Evolutionary conservation across 2,888 invertebrate species (phyloP), one percentile per base, ranked within the genome.

Genomic region (Cheilosia soror): DNA sequence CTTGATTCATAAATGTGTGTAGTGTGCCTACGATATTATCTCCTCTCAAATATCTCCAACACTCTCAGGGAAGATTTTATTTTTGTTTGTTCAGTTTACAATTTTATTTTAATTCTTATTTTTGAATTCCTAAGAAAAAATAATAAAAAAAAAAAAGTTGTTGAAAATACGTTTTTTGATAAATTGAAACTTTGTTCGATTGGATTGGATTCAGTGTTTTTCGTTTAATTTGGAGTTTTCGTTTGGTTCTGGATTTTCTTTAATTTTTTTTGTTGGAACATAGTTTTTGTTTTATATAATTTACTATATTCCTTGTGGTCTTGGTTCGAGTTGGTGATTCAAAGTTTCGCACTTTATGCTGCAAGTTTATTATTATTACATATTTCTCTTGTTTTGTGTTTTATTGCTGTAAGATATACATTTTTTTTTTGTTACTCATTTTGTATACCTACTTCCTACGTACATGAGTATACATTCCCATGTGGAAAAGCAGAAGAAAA

Each of bases 31-130:
- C 72, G 80, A 75, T 60, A 68, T 62, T 75, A 75, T 71, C 69
- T 65, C 80, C 75, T 81, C 76, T 81, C 85, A 66, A 84, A 47
- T 47, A 25, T 87, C 77, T 87, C 88, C 47, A 86, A 88, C 87
- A 88, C 81, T 88, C 81, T 88, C 89, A 89, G 89, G 89, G 89
- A 89, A 89, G 89, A 88, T 87, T 88, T 85, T 78, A 84, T 88
- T 89, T 89, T 89, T 78, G 83, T 87, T 88, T 88, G 88, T 88
- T 89, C 87, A 88, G 87, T 89, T 88, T 87, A 80, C 77, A 69
- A 63, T 71, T 72, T 85, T 42, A 63, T 49, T 25, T 71, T 76
- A 66, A 27, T 58, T 20, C 58, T 65, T 55, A 65, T 47, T 37
- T 66, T 66, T 51, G 42, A 47, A 27, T 76, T 71, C 37, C 44